Conservation (phyloP, 2,113 vertebrate species). For the Leucopsar rothschildi region DNA sequence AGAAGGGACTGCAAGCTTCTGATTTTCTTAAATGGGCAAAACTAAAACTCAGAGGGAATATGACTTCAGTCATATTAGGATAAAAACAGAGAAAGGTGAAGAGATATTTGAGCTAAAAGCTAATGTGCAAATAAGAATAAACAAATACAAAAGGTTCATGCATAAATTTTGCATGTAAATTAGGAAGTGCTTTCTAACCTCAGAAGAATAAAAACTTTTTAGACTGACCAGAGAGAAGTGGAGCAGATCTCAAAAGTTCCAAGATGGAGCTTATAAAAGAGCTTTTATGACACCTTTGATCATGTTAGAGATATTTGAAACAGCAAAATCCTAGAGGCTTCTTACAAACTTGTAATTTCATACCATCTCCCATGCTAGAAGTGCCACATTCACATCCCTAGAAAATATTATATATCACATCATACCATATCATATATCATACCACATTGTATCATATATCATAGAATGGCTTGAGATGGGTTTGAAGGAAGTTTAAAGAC, state of each 20-base stretch:
- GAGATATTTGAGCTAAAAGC: background rate
- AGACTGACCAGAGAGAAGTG: background rate
- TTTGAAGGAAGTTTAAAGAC: background rate
- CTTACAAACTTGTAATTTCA: background rate
- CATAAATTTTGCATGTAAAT: background rate
- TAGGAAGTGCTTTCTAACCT: background rate
- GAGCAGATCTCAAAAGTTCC: background rate
- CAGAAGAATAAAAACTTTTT: background rate
- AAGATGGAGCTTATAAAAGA: background rate
- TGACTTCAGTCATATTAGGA: background rate
- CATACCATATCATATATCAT: background rate
- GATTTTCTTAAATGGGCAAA: background rate
- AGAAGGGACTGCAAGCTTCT: background rate
- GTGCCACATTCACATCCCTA: background rate
- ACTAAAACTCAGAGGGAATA: background rate
- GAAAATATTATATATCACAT: too few relatives aligned
- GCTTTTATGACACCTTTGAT: background rate
- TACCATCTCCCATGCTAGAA: background rate
- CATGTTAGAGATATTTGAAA: background rate
- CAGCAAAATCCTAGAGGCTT: background rate
- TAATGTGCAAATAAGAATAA: background rate
- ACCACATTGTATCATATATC: background rate
- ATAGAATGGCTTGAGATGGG: background rate
- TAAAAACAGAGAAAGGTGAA: background rate
- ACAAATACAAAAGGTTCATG: background rate